A percentile compares a stretch with the other conserved stretches of the same genome.
These are phyloP conservation scores for Sebastes nivosus DNA, from an alignment of 2,797 vertebrate genomes.

Conservation along the genomic window DNA sequence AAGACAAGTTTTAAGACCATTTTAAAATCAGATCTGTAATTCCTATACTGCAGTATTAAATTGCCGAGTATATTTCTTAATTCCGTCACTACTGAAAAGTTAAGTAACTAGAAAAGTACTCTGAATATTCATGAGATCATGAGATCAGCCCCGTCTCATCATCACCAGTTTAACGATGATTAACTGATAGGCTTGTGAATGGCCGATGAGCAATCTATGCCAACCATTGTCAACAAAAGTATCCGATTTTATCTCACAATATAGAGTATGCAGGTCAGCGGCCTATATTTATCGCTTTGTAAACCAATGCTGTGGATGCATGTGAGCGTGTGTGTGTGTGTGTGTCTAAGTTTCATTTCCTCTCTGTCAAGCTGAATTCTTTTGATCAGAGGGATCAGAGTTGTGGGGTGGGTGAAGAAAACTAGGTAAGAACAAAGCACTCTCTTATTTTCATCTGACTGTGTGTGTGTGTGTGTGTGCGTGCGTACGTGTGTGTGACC, in stretches of 20 bases:
- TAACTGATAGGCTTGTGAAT: not conserved
- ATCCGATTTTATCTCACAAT: not conserved
- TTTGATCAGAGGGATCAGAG: slow-evolving; percentile 69
- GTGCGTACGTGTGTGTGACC: slow-evolving; percentile 19
- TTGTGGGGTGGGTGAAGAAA: not conserved
- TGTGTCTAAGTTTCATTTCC: slow-evolving; percentile 53
- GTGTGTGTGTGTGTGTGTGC: slow-evolving; percentile 6
- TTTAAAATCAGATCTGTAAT: not conserved
- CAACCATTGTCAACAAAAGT: slow-evolving; percentile 19
- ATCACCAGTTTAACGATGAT: slow-evolving; percentile 16
- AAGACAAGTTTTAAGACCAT: not conserved
- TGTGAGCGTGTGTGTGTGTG: slow-evolving; percentile 10
- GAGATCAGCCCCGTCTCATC: slow-evolving; percentile 15
- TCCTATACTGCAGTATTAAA: not conserved
- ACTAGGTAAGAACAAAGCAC: slow-evolving; percentile 61
- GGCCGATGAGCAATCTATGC: not conserved
- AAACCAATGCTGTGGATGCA: slow-evolving; percentile 1
- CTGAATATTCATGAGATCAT: slow-evolving; percentile 2
- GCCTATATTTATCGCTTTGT: slow-evolving; percentile 63
- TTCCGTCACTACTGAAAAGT: not conserved
- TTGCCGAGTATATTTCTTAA: not conserved
- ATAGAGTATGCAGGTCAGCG: slow-evolving; percentile 53
- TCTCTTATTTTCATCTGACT: slow-evolving; percentile 47
- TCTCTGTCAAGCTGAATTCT: slow-evolving; percentile 43
- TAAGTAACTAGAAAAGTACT: not conserved